These are phyloP conservation scores for Catalaphyllia jardinei DNA, from an alignment of 64 coral and sea anemone species.

Conservation along the genomic window DNA sequence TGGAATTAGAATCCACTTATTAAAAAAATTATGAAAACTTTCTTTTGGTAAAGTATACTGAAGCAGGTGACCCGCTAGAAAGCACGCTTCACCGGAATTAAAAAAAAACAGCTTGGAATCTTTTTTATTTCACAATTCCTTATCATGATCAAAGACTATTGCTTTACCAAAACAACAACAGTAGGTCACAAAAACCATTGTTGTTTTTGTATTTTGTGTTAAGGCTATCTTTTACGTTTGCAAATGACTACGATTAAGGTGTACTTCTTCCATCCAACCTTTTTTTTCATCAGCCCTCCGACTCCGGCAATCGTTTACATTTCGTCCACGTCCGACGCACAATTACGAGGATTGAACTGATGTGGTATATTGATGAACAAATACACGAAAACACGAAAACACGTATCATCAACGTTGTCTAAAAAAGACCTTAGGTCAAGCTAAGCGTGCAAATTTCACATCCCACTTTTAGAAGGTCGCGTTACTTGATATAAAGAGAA, in stretches of 20 bases:
- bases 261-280: too few species aligned
- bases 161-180: too few species aligned
- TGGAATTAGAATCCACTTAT: background rate
- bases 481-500: too few species aligned
- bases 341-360: too few species aligned
- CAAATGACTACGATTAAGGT: too few species aligned
- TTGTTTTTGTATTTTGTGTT: conserved; percentile 4
- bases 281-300: too few species aligned
- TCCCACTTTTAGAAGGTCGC: background rate
- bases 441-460: background rate
- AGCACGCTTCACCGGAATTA: background rate
- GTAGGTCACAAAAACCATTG: background rate
- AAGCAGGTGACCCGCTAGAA: background rate
- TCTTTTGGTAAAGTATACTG: background rate
- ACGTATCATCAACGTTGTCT: too few species aligned
- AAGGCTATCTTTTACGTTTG: too few species aligned
- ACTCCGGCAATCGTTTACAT: too few species aligned
- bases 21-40: background rate
- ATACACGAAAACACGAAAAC: too few species aligned
- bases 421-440: background rate
- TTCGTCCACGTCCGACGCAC: too few species aligned
- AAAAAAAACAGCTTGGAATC: background rate
- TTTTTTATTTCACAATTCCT: background rate
- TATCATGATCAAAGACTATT: background rate
- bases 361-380: too few species aligned